Evolutionary conservation across 2,797 vertebrate genomes (phyloP).

Genomic region (Psittacula derbiana): DNA sequence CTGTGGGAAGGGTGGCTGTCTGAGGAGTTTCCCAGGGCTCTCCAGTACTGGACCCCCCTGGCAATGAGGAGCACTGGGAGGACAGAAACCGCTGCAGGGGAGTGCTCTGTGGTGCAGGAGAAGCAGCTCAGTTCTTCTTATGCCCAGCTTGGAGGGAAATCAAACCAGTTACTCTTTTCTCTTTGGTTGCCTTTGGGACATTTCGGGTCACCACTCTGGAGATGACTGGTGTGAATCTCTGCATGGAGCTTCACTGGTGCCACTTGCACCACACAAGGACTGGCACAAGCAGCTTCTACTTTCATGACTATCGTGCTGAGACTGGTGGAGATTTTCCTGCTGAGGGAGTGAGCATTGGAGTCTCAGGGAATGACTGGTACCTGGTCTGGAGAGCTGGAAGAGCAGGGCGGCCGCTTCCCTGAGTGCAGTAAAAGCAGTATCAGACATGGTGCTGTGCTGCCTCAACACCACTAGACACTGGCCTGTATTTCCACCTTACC

Average conservation of each 20-base stretch:
- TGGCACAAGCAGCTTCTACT: not conserved
- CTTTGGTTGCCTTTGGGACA: not conserved
- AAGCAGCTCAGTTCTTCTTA: not conserved
- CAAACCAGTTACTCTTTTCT: not conserved
- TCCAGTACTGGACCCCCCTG: not conserved
- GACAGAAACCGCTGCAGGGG: not conserved
- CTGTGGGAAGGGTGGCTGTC: not conserved
- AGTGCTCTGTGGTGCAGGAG: not conserved
- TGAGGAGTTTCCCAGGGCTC: not conserved
- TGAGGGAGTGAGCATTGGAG: not conserved
- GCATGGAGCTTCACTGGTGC: not conserved
- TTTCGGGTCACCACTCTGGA: not conserved
- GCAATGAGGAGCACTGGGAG: not conserved
- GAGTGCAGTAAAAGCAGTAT: not conserved
- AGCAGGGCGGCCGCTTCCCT: not conserved
- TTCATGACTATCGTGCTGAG: not conserved
- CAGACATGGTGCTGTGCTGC: not conserved
- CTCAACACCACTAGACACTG: not conserved
- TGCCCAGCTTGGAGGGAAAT: not conserved
- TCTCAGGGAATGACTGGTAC: not conserved
- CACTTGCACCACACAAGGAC: not conserved
- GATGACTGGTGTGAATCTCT: rapidly evolving
- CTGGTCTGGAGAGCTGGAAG: not conserved
- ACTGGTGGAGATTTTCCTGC: not conserved
- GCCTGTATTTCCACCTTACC: not conserved